A percentile compares a stretch with the other conserved stretches of the same genome.
Conservation (phyloP, 2,888 invertebrate genomes). For the Drosophila barbarae region DNA sequence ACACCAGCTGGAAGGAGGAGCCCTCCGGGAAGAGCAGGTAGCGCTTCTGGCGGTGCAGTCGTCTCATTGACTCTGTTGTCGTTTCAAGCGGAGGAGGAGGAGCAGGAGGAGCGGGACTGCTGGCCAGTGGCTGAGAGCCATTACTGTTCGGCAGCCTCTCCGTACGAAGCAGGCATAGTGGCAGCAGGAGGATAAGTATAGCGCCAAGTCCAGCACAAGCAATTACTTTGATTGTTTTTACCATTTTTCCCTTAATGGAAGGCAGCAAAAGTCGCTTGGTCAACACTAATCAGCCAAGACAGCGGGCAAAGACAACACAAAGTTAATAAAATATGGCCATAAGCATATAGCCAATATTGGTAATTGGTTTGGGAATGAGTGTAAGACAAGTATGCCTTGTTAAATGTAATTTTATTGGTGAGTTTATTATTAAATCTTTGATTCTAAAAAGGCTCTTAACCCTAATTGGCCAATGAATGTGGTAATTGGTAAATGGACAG, state of each 20-base stretch:
- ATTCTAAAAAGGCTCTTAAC: neutral
- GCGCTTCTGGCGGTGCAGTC: constrained; percentile 79
- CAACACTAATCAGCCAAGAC: constrained; percentile 28
- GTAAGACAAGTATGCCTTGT: neutral
- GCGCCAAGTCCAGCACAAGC: constrained; percentile 20
- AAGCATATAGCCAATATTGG: neutral
- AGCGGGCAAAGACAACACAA: no score
- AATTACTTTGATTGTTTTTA: constrained; percentile 54
- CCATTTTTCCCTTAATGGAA: constrained; percentile 50
- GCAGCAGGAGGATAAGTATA: constrained; percentile 32
- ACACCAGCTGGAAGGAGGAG: constrained; percentile 79
- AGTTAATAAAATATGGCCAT: constrained; percentile 1
- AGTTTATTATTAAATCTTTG: constrained; percentile 4
- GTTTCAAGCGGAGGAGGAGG: neutral
- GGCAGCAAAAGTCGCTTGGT: constrained; percentile 19
- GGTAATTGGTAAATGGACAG: constrained; percentile 6
- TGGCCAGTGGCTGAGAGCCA: constrained; percentile 9
- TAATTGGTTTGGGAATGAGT: neutral
- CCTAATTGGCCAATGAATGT: neutral
- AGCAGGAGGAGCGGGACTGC: neutral
- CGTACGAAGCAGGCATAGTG: constrained; percentile 22
- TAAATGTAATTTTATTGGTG: neutral
- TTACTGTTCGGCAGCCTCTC: constrained; percentile 4
- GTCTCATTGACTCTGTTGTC: constrained; percentile 46
- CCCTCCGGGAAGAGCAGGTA: constrained; percentile 81